Percentiles rank a stretch among this genome's conserved stretches.
These are phyloP conservation scores for Sparus aurata DNA, from an alignment of 2,797 vertebrate species.

Conservation along the genomic window DNA sequence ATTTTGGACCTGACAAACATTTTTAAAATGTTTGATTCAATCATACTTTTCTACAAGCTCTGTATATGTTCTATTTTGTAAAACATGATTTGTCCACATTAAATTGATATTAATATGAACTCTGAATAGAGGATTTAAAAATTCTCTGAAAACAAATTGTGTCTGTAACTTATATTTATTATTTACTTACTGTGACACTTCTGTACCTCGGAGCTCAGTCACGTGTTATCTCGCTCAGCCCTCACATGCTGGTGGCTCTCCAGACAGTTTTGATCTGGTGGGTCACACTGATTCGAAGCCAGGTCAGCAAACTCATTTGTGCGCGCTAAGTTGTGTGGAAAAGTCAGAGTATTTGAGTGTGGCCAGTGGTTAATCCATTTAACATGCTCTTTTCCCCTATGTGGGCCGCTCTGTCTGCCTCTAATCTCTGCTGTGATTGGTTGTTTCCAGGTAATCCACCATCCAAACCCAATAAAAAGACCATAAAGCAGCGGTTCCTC, in stretches of 20 bases:
- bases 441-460: constrained; percentile 93
- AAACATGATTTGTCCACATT: too few relatives aligned
- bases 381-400: neutral
- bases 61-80: too few relatives aligned
- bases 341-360: constrained; percentile 30
- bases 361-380: constrained; percentile 4
- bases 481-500: constrained; percentile 97
- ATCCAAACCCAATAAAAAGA: constrained; percentile 93
- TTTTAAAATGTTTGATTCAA: too few relatives aligned
- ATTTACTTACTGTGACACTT: neutral
- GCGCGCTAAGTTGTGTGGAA: neutral
- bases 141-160: too few relatives aligned
- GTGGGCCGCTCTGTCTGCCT: constrained; percentile 16
- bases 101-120: too few relatives aligned
- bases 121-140: too few relatives aligned
- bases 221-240: neutral
- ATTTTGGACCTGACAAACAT: too few relatives aligned
- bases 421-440: constrained; percentile 82
- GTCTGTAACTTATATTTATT: neutral
- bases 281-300: constrained; percentile 47
- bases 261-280: constrained; percentile 12
- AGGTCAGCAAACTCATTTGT: constrained; percentile 52
- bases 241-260: neutral
- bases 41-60: too few relatives aligned
- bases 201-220: neutral